phyloP scores from a whole-genome alignment of 1,140 invertebrate species.

The Drosophila orosa region DNA sequence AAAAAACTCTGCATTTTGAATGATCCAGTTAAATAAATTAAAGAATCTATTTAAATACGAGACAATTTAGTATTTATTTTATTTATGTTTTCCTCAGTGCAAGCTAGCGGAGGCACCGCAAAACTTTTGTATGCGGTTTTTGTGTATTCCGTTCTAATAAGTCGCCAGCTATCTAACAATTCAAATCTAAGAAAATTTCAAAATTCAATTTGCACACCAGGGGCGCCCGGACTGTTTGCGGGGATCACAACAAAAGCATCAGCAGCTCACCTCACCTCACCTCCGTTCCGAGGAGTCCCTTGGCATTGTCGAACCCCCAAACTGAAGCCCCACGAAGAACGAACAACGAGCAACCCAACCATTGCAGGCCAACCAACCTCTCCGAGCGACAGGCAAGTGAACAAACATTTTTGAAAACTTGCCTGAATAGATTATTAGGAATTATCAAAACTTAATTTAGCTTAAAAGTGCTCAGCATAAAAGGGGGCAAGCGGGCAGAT shows the following conservation, averaged over 20 bases:
- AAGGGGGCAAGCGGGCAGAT: constrained; percentile 10
- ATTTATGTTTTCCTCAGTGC: constrained; percentile 9
- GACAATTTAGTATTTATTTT: neutral
- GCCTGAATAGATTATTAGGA: constrained; percentile 82
- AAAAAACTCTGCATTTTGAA: too few relatives aligned
- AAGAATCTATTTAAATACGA: too few relatives aligned
- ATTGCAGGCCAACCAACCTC: constrained; percentile 23
- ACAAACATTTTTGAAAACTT: constrained; percentile 78
- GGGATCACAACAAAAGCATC: constrained; percentile 55
- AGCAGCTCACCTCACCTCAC: constrained; percentile 19
- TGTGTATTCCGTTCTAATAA: constrained; percentile 65
- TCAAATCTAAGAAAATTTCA: constrained; percentile 76
- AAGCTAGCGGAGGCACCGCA: constrained; percentile 30
- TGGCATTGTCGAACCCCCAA: neutral
- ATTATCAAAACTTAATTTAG: constrained; percentile 83
- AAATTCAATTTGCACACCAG: constrained; percentile 71
- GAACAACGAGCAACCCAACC: neutral
- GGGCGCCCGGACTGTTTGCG: neutral
- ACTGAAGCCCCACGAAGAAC: neutral
- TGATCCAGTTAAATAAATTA: too few relatives aligned
- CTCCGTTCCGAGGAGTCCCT: neutral
- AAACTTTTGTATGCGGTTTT: constrained; percentile 60
- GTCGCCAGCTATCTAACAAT: constrained; percentile 65
- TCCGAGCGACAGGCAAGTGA: constrained; percentile 61
- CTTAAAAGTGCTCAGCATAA: constrained; percentile 52